Percentiles rank a stretch among this genome's conserved stretches.
These are phyloP conservation scores for Chloromyia formosa DNA, from an alignment of 2,888 invertebrate species.

Conservation along the genomic window DNA sequence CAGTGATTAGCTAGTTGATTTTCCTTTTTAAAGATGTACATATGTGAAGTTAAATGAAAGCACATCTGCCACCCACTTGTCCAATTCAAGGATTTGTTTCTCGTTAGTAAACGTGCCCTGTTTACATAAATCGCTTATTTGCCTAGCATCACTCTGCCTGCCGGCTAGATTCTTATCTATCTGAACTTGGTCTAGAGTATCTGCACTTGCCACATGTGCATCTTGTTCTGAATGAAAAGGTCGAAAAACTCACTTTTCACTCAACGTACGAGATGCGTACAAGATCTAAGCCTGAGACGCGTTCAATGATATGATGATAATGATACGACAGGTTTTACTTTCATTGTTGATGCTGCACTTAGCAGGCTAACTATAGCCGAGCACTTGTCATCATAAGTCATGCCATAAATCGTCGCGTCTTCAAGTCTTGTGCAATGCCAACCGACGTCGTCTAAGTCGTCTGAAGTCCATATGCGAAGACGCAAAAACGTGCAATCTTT, in stretches of 20 bases:
- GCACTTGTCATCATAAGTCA: conserved; percentile 41
- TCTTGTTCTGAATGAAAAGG: conserved; percentile 16
- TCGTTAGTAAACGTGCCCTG: not conserved
- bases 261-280: conserved; percentile 21
- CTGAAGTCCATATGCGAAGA: conserved; percentile 20
- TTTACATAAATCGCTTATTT: conserved; percentile 13
- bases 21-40: too few species aligned
- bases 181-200: not conserved
- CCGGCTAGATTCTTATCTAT: not conserved
- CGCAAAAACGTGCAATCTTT: not conserved
- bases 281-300: conserved; percentile 17
- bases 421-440: conserved; percentile 8
- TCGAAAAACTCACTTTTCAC: conserved; percentile 43
- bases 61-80: not conserved
- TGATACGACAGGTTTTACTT: conserved; percentile 43
- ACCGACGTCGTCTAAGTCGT: not conserved
- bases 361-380: conserved; percentile 8
- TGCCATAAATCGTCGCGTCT: conserved; percentile 37
- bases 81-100: not conserved
- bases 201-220: not conserved
- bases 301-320: conserved; percentile 32
- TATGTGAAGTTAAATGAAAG: not conserved
- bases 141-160: not conserved
- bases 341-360: conserved; percentile 40
- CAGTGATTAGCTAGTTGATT: too few species aligned